Conservation (phyloP, 35 echinoderm and acorn worm genomes). For the Antedon bifida region DNA sequence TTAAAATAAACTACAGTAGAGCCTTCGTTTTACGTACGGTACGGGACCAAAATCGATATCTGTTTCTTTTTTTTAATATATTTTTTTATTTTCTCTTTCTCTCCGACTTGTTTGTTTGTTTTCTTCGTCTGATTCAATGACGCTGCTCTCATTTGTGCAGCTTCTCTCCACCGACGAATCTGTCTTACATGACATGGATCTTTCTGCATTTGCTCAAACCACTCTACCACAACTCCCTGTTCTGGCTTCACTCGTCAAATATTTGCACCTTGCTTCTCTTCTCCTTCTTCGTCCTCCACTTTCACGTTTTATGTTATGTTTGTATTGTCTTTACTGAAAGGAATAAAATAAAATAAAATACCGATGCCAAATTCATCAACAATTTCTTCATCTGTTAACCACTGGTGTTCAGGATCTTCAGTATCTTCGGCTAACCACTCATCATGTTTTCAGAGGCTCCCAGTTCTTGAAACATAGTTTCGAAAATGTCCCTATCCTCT, state of each 20-base stretch:
- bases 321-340: too few relatives aligned
- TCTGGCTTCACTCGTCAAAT: not conserved
- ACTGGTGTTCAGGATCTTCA: not conserved
- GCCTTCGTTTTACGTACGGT: too few relatives aligned
- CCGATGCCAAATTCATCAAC: not conserved
- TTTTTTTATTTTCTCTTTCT: too few relatives aligned
- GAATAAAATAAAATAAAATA: too few relatives aligned
- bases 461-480: not conserved
- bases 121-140: not conserved
- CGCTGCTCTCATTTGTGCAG: not conserved
- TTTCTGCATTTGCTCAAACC: not conserved
- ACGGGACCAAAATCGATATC: too few relatives aligned
- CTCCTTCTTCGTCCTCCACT: not conserved
- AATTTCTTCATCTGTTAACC: not conserved
- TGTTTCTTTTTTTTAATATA: too few relatives aligned
- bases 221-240: not conserved
- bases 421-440: not conserved
- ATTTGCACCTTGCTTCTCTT: not conserved
- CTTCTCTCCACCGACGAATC: not conserved
- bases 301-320: too few relatives aligned
- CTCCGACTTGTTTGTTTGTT: too few relatives aligned
- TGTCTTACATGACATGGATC: not conserved
- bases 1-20: too few relatives aligned
- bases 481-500: not conserved
- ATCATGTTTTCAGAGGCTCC: not conserved